Evolutionary conservation across 2,888 invertebrate species (phyloP), one percentile per base, ranked within the genome.

Genomic region (Monopis laevigella): DNA sequence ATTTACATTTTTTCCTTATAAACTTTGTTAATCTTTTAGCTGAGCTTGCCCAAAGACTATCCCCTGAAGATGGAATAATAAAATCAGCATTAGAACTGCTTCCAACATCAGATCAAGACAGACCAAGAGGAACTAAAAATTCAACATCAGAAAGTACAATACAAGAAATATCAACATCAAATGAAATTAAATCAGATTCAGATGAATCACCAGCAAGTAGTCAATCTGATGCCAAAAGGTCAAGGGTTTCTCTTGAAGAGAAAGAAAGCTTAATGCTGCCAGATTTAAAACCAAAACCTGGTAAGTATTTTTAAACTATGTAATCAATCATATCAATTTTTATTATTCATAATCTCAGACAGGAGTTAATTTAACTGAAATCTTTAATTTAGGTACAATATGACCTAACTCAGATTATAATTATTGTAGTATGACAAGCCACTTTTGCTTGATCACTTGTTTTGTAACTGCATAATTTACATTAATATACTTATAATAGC

Each of bases 41-140:
- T 81, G 85, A 83, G 36, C 58, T 91, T 40, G 70, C 88, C 11
- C 60, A 72, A 41, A 84, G 83, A 54, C 66, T 93, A 40, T 83
- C 85, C 21, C 96, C 96, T 5, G 71, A 85, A 45, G 86, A 83
- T 56, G 92, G 93, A 43, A 84, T 85, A 41, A 88, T 97, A 43
- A 82, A 87, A 48, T 90, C 96, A 13, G 93, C 92, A 40, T 82
- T 93, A 13, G 92, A 95, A 59, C 82, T 96, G 21, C 75, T 89
- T 51, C 84, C 88, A 5, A 89, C 85, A 52, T 82, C 85, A n/a
- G 86, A 90, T 70, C 83, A 83, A 26, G 86, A 88, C 39, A 74
- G 90, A 48, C 88, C 89, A 1, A 80, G 86, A 46, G 88, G 88
- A 3, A 65, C 66, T 3, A 75, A 78, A 50, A 41, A 56, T 43